phyloP scores from a whole-genome alignment of 2,113 vertebrate species.

The Edolisoma coerulescens region DNA sequence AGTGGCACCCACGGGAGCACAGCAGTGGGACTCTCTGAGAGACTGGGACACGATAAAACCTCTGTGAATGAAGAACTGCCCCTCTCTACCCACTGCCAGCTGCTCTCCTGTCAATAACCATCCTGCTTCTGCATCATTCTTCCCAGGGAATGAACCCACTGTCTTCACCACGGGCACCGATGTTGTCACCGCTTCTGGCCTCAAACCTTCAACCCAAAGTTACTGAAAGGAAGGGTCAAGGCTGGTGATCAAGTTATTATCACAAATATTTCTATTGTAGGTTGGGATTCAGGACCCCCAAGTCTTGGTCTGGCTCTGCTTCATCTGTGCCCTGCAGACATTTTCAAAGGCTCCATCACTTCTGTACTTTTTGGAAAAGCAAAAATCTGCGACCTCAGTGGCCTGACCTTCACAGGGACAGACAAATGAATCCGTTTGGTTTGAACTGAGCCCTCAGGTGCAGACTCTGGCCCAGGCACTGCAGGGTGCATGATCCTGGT shows the following conservation, averaged over 20 bases:
- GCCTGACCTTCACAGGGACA: neutral
- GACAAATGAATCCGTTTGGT: neutral
- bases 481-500: neutral
- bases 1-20: accelerated
- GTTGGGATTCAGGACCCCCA: neutral
- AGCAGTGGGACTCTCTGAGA: too few relatives aligned
- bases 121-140: neutral
- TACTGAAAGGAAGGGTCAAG: neutral
- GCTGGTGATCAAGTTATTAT: too few relatives aligned
- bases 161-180: neutral
- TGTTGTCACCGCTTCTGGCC: neutral
- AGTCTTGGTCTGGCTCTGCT: neutral
- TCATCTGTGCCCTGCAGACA: neutral
- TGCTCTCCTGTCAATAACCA: neutral
- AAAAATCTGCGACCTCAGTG: neutral
- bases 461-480: neutral
- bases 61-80: neutral
- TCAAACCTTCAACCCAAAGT: neutral
- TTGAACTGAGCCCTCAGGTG: neutral
- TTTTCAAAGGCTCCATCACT: neutral
- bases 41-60: neutral
- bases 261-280: neutral
- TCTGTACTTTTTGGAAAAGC: neutral
- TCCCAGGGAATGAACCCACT: neutral
- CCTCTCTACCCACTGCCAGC: neutral